These are phyloP conservation scores for Helogale parvula DNA, from an alignment of 2,113 vertebrate species.

Conservation along the genomic window DNA sequence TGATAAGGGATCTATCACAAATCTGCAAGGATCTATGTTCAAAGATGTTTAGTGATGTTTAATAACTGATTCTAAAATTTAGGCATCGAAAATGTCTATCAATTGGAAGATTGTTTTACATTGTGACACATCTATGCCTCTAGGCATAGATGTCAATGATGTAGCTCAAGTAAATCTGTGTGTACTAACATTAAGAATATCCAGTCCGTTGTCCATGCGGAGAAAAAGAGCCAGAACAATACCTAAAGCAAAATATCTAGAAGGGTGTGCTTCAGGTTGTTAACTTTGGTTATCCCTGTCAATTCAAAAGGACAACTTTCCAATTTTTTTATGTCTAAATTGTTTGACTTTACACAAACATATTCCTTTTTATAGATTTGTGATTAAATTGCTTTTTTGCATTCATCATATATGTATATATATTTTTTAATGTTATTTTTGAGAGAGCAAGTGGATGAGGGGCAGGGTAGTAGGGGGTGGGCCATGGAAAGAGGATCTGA, in stretches of 20 bases:
- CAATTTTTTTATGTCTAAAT: slow-evolving; percentile 19
- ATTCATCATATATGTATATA: not conserved
- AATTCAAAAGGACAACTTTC: not conserved
- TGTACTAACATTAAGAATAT: not conserved
- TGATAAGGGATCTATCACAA: not conserved
- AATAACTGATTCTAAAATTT: slow-evolving; percentile 27
- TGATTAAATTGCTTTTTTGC: slow-evolving; percentile 13
- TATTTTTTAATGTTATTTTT: too few species aligned
- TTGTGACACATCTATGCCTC: not conserved
- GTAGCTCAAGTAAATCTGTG: not conserved
- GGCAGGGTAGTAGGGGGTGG: too few species aligned
- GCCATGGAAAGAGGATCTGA: too few species aligned
- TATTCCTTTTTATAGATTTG: slow-evolving; percentile 4
- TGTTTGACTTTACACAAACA: slow-evolving; percentile 14
- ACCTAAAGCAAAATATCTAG: not conserved
- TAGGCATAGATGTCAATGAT: not conserved
- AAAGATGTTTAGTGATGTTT: slow-evolving; percentile 16
- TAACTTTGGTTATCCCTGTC: not conserved
- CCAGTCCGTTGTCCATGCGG: not conserved
- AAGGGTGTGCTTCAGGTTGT: not conserved
- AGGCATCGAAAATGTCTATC: not conserved
- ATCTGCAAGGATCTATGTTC: not conserved
- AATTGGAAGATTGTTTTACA: not conserved
- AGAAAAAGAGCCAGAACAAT: not conserved
- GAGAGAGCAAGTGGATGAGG: too few species aligned